Conservation (phyloP, 2,888 invertebrate species). For the Hypomecis atomaria region DNA sequence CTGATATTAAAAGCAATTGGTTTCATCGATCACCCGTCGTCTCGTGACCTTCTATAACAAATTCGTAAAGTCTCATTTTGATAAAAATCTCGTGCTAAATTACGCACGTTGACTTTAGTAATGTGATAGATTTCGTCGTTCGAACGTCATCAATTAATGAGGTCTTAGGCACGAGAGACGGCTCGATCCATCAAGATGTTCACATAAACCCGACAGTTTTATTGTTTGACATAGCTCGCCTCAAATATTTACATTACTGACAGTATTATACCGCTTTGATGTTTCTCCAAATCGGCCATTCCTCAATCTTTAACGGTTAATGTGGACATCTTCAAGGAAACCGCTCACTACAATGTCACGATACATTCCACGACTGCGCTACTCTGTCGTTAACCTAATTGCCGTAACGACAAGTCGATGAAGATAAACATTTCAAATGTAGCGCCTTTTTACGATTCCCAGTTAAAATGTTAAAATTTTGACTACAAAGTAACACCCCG, state of each 20-base stretch:
- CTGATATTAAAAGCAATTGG: constrained; percentile 39
- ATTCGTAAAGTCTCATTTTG: constrained; percentile 19
- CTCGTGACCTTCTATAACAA: constrained; percentile 42
- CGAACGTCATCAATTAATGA: constrained; percentile 43
- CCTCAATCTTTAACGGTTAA: constrained; percentile 43
- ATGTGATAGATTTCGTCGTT: constrained; percentile 35
- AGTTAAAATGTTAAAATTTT: constrained; percentile 30
- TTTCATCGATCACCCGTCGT: constrained; percentile 49
- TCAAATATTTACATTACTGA: constrained; percentile 56
- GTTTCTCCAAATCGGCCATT: constrained; percentile 23
- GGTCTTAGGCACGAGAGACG: constrained; percentile 52
- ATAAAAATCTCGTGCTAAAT: constrained; percentile 22
- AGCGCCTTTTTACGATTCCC: constrained; percentile 23
- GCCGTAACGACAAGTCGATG: constrained; percentile 34
- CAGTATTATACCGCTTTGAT: constrained; percentile 40
- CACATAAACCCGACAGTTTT: constrained; percentile 68
- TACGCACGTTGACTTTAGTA: constrained; percentile 16
- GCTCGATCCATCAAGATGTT: constrained; percentile 68
- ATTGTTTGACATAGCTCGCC: constrained; percentile 65
- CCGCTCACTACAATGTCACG: constrained; percentile 26
- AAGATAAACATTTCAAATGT: constrained; percentile 26
- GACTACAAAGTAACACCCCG: constrained; percentile 23
- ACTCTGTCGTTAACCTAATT: constrained; percentile 33
- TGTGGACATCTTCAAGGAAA: constrained; percentile 54
- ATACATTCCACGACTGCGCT: constrained; percentile 26